Evolutionary conservation across 2,888 invertebrate species (phyloP), one percentile per base, ranked within the genome.

Genomic region (Synergus gifuensis): DNA sequence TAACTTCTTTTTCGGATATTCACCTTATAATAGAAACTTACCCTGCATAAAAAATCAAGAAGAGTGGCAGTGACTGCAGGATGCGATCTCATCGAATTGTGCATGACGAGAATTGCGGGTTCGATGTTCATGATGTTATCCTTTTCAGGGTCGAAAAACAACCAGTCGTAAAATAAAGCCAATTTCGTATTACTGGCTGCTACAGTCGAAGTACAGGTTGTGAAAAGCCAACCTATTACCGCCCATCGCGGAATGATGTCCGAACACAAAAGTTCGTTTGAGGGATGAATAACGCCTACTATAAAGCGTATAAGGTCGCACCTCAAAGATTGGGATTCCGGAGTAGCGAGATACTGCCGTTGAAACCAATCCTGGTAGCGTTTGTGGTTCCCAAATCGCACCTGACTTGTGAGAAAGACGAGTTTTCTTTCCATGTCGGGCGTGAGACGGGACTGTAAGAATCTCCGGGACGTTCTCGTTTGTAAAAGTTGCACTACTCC

Each of bases 81-180:
- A 93, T 98, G 98, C 81, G 97, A 97, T 89, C 97, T 94, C 95
- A 98, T 96, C 67, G 98, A 98, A 93, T 98, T 97, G 92, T 97
- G 96, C 98, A 98, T 98, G 40, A 98, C 97, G 85, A 98, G 94
- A 87, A 98, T 97, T 14, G 97, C 98, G 36, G 98, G 98, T 93
- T 98, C 98, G 87, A 98, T 98, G 92, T 98, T 98, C 98, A 98
- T 98, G 84, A 98, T 98, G 91, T 97, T 98, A 92, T 98, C 98
- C 90, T 96, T 96, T 86, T 97, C 97, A 28, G 97, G 95, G 88
- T 98, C 98, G 93, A 96, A 98, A 89, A 98, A 97, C 64, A 98
- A 93, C 98, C 98, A 98, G 92, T 98, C 98, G 92, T 97, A 98
- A 92, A 98, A 98, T 73, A 98, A 93, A 18, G 98, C 97, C 79